A percentile compares a stretch with the other conserved stretches of the same genome.
Conservation (phyloP, 2,797 vertebrate species). For the Myotis findleyi region DNA sequence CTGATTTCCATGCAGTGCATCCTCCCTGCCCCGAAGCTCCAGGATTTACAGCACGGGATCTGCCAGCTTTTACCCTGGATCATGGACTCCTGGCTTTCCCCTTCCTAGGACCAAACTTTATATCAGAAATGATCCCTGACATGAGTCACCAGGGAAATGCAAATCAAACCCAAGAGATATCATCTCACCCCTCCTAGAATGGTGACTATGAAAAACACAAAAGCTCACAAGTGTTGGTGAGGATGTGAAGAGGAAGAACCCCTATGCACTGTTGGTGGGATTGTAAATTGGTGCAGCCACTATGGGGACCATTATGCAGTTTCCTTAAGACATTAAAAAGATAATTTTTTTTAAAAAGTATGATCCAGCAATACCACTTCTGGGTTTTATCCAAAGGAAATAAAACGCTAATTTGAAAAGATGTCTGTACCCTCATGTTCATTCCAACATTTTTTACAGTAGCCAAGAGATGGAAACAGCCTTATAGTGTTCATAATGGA, state of each 20-base stretch:
- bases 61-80: neutral
- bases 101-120: neutral
- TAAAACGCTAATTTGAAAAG: too few relatives aligned
- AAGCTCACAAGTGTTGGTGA: neutral
- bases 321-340: too few relatives aligned
- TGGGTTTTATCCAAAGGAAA: too few relatives aligned
- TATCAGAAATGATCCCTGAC: neutral
- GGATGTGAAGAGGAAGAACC: neutral
- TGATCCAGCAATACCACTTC: too few relatives aligned
- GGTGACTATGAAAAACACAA: neutral
- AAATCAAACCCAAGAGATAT: neutral
- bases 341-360: too few relatives aligned
- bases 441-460: neutral
- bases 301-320: too few relatives aligned
- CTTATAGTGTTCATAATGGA: neutral
- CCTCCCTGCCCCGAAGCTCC: neutral
- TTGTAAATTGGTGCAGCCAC: too few relatives aligned
- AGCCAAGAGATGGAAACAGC: neutral
- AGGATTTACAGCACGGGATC: too few relatives aligned
- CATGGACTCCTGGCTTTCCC: neutral
- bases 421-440: too few relatives aligned
- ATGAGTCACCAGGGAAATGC: neutral
- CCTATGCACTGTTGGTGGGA: neutral
- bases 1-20: too few relatives aligned
- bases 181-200: neutral